Evolutionary conservation across 2,888 invertebrate species (phyloP), one percentile per base, ranked within the genome.

Genomic region (Merodon equestris): DNA sequence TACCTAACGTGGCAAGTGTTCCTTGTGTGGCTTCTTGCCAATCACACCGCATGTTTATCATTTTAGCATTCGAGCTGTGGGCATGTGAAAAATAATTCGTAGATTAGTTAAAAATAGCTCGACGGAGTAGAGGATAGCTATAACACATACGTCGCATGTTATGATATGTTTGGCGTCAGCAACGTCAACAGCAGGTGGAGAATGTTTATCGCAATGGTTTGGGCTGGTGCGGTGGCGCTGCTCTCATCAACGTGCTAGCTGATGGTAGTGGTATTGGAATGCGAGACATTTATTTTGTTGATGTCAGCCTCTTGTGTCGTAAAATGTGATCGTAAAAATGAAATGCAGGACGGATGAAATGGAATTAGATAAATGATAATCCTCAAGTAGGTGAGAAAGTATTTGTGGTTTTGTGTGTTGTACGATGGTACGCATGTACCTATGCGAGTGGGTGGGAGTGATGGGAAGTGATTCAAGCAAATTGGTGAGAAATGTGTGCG

Each of bases 111-210:
- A 47, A 68, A 68, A 68, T 68, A 61, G 60, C 45, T 36, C 44
- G 36, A 53, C 36, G 53, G n/a, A 36, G 27, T 2, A 60, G 2
- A 54, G 40, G 38, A 45, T 34, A 44, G 53, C 42, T 60, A 53
- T 51, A 58, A 51, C 50, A 53, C 27, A 27, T 27, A 27, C 27
- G 27, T 27, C 40, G 13, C 9, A 18, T 34, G 14, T 13, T 53
- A 27, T 38, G 45, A 44, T 53, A 47, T 18, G 17, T 19, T 48
- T 68, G 53, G 60, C 60, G 58, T 68, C 60, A 58, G 67, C 68
- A 53, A 68, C 19, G 50, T 14, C 42, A 53, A 44, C 51, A 58
- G 67, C 58, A 60, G 68, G 53, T 53, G 60, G 68, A 60, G 44
- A 53, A 68, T 68, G 60, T 60, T 68, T 68, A 53, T 60, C 60